Conservation (phyloP, 2,888 invertebrate genomes). For the Cerceris rybyensis region DNA sequence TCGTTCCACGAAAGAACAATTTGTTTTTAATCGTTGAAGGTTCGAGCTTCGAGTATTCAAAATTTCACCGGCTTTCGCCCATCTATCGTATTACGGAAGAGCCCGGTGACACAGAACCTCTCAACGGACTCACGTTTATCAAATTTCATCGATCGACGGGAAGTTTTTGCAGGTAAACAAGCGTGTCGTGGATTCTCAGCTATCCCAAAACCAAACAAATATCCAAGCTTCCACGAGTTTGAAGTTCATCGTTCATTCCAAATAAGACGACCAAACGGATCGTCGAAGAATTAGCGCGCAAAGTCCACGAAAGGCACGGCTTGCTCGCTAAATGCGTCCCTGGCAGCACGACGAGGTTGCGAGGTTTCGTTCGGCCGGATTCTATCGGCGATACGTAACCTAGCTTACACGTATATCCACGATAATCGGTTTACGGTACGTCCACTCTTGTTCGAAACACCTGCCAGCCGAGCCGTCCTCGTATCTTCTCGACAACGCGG, state of each 20-base stretch:
- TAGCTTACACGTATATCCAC: slow-evolving; percentile 18
- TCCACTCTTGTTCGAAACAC: slow-evolving; percentile 35
- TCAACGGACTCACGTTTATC: neutral
- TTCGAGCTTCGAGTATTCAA: slow-evolving; percentile 30
- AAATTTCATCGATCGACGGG: too few species aligned
- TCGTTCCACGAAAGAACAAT: too few species aligned
- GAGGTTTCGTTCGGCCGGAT: slow-evolving; percentile 56
- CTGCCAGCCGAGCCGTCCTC: slow-evolving; percentile 29
- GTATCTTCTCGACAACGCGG: neutral
- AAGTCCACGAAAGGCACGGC: neutral
- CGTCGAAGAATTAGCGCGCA: neutral
- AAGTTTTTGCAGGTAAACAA: neutral
- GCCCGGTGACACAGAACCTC: neutral
- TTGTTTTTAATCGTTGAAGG: slow-evolving; percentile 28
- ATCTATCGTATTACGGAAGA: slow-evolving; percentile 33
- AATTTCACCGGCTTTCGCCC: slow-evolving; percentile 43
- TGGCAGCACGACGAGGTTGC: slow-evolving; percentile 33
- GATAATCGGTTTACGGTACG: slow-evolving; percentile 58
- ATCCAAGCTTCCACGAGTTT: too few species aligned
- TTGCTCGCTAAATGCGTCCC: slow-evolving; percentile 25
- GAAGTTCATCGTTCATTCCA: too few species aligned
- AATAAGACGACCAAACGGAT: neutral
- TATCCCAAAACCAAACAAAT: too few species aligned
- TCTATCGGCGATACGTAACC: slow-evolving; percentile 53
- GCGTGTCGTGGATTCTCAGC: neutral